A percentile compares a stretch with the other conserved stretches of the same genome.
These are phyloP conservation scores for Microchirus variegatus DNA, from an alignment of 2,797 vertebrate species.

Conservation along the genomic window DNA sequence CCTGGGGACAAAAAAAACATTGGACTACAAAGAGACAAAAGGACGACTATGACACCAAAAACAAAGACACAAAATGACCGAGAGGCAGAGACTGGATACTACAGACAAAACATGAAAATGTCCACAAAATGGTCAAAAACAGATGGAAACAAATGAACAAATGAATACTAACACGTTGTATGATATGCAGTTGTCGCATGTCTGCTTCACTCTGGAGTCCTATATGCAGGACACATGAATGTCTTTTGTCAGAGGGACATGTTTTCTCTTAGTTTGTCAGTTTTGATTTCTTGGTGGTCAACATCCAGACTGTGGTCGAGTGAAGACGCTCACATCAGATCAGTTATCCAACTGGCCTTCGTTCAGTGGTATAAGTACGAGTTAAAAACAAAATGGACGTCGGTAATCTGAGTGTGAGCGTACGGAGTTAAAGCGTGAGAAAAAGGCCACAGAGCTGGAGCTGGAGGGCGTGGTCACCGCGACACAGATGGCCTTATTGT, in stretches of 20 bases:
- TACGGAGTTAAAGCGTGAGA: slow-evolving; percentile 23
- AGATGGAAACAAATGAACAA: too few relatives aligned
- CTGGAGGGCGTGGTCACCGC: slow-evolving; percentile 41
- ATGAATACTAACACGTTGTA: too few relatives aligned
- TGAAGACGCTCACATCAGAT: neutral
- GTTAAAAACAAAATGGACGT: slow-evolving; percentile 13
- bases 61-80: neutral
- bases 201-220: too few relatives aligned
- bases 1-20: neutral
- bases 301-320: neutral
- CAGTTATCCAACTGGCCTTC: neutral
- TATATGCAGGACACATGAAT: too few relatives aligned
- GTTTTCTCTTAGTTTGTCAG: neutral
- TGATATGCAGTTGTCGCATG: too few relatives aligned
- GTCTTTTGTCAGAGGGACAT: too few relatives aligned
- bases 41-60: neutral
- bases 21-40: neutral
- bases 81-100: too few relatives aligned
- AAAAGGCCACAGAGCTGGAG: slow-evolving; percentile 16
- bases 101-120: too few relatives aligned
- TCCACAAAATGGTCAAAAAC: too few relatives aligned
- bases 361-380: slow-evolving; percentile 1
- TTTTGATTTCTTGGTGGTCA: slow-evolving; percentile 22
- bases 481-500: slow-evolving; percentile 59
- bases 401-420: neutral